Conservation (phyloP, 2,113 vertebrate species). For the Onychostoma macrolepis region DNA sequence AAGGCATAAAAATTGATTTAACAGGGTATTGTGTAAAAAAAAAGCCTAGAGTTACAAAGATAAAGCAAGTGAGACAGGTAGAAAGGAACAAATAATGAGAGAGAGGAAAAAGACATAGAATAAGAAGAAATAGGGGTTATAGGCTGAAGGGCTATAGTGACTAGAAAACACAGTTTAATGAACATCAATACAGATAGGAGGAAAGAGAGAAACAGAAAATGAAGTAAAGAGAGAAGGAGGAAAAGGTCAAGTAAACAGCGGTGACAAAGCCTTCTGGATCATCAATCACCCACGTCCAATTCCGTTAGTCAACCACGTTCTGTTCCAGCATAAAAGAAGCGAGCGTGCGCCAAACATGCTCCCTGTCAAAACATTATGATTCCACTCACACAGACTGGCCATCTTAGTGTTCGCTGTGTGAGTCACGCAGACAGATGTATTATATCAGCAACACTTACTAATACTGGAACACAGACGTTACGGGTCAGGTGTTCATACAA, state of each 20-base stretch:
- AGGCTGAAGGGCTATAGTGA: not conserved
- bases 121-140: not conserved
- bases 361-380: conserved; percentile 45
- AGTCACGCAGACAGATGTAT: conserved; percentile 53
- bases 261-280: conserved; percentile 29
- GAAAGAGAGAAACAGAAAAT: not conserved
- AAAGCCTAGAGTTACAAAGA: not conserved
- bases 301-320: not conserved
- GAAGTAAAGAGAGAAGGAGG: conserved; percentile 23
- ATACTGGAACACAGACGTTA: conserved; percentile 40
- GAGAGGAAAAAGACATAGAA: not conserved
- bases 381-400: conserved; percentile 30
- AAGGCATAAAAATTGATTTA: not conserved
- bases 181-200: conserved; percentile 30
- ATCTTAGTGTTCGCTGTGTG: conserved; percentile 49
- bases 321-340: conserved; percentile 3
- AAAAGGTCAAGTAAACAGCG: conserved; percentile 41
- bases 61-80: not conserved
- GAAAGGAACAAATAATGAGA: not conserved
- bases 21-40: not conserved
- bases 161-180: conserved; percentile 38
- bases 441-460: conserved; percentile 51
- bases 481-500: conserved; percentile 16
- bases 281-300: conserved; percentile 26
- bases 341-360: conserved; percentile 16